These are phyloP conservation scores for Pteropus rufus DNA, from an alignment of 2,797 vertebrate species.

Conservation along the genomic window DNA sequence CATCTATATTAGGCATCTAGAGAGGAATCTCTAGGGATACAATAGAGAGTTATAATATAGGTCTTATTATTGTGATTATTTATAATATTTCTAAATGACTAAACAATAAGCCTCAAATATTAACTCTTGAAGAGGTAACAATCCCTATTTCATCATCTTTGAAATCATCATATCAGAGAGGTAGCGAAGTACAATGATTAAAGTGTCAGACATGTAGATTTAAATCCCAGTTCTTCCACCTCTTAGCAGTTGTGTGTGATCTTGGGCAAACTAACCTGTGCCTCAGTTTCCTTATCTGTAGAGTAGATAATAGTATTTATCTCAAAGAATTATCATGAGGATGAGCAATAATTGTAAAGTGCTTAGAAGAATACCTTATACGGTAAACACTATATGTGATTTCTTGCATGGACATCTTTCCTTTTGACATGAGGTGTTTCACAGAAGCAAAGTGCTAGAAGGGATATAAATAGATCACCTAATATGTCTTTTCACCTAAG, in stretches of 20 bases:
- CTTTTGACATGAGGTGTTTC: not conserved
- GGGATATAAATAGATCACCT: not conserved
- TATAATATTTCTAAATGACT: conserved; percentile 8
- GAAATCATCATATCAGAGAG: not conserved
- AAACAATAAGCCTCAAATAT: conserved; percentile 38
- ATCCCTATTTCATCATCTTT: not conserved
- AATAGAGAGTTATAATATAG: not conserved
- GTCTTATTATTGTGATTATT: not conserved
- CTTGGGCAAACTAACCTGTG: not conserved
- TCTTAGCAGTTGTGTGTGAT: not conserved
- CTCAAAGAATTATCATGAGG: not conserved
- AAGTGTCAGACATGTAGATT: conserved; percentile 19
- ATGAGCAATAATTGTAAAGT: not conserved
- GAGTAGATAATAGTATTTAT: not conserved
- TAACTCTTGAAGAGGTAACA: not conserved
- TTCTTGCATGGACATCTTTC: not conserved
- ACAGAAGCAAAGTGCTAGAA: not conserved
- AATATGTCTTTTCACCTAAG: not conserved
- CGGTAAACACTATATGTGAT: not conserved
- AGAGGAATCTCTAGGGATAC: not conserved
- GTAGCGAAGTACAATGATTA: not conserved
- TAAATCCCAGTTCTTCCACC: not conserved
- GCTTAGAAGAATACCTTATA: not conserved
- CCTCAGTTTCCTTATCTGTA: not conserved
- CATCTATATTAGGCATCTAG: conserved; percentile 22